Percentiles rank a stretch among this genome's conserved stretches.
Evolutionary conservation across 2,113 vertebrate genomes (phyloP).

Genomic region (Entelurus aequoreus): DNA sequence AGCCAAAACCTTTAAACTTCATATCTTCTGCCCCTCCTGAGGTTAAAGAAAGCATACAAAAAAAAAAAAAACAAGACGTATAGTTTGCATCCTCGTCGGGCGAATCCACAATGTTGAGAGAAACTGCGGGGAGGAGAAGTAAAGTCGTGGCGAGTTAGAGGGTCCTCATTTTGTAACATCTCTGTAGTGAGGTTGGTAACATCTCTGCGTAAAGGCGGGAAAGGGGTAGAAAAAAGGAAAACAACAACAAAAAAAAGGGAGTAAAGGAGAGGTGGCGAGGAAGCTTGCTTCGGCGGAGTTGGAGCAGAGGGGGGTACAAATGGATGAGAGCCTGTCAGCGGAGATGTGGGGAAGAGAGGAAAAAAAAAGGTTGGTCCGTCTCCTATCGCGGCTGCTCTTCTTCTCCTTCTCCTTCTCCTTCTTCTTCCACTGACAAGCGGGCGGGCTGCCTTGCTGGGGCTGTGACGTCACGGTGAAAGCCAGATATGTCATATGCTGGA

Average conservation of each 20-base stretch:
- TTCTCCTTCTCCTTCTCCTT: constrained; percentile 44
- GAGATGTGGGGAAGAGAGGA: constrained; percentile 32
- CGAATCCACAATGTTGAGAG: neutral
- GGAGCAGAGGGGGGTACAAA: constrained; percentile 3
- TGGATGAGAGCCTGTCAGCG: constrained; percentile 34
- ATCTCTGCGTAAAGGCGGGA: neutral
- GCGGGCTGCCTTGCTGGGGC: constrained; percentile 56
- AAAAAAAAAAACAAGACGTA: neutral
- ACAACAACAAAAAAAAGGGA: neutral
- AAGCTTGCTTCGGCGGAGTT: neutral
- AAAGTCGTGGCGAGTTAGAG: neutral
- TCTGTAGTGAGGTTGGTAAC: neutral
- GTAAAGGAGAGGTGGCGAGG: neutral
- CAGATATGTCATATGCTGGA: constrained; percentile 43
- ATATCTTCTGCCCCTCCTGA: constrained; percentile 20
- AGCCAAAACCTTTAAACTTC: constrained; percentile 64
- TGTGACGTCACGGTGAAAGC: constrained; percentile 74
- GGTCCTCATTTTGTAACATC: neutral
- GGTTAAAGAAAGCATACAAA: neutral
- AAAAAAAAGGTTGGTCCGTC: constrained; percentile 37
- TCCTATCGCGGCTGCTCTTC: constrained; percentile 57
- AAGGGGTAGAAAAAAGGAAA: neutral
- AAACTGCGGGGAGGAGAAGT: neutral
- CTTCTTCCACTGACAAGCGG: constrained; percentile 64
- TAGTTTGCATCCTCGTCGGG: neutral